Percentiles rank a stretch among this genome's conserved stretches.
Evolutionary conservation across 1,140 invertebrate genomes (phyloP).

Genomic region (Drosophila trapezifrons): DNA sequence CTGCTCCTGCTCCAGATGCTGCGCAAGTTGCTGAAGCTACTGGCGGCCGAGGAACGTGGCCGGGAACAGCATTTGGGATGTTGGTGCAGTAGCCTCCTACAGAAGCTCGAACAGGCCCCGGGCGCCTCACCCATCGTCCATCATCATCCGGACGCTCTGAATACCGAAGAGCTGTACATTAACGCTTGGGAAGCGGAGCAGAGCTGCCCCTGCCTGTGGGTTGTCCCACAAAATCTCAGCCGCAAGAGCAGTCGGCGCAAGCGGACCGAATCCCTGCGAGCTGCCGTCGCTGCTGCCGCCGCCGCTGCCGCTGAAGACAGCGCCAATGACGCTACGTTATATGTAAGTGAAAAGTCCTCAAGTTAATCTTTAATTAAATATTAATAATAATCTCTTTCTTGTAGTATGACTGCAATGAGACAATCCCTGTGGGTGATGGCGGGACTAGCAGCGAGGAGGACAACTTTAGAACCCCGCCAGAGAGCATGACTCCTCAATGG

Average conservation of each 20-base stretch:
- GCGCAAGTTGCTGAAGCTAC: slow-evolving; percentile 33
- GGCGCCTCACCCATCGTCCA: slow-evolving; percentile 9
- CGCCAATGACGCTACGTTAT: slow-evolving; percentile 5
- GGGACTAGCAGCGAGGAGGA: slow-evolving; percentile 50
- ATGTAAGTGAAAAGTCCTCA: not conserved
- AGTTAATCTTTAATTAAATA: not conserved
- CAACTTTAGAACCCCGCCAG: slow-evolving; percentile 85
- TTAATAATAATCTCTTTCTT: not conserved
- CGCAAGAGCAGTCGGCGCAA: slow-evolving; percentile 80
- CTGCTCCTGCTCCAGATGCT: slow-evolving; percentile 63
- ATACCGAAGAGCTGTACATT: slow-evolving; percentile 85
- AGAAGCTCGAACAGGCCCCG: slow-evolving; percentile 44
- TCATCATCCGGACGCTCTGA: slow-evolving; percentile 68
- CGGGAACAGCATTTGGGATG: slow-evolving; percentile 65
- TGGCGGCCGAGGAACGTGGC: slow-evolving; percentile 53
- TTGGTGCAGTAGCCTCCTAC: slow-evolving; percentile 59
- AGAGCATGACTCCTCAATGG: slow-evolving; percentile 79
- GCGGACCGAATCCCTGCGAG: slow-evolving; percentile 68
- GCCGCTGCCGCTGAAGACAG: slow-evolving; percentile 5
- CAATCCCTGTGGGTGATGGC: not conserved
- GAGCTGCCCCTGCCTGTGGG: slow-evolving; percentile 84
- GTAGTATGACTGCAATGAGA: slow-evolving; percentile 28
- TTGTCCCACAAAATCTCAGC: slow-evolving; percentile 68
- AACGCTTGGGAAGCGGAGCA: slow-evolving; percentile 85
- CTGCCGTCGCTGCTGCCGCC: slow-evolving; percentile 5